A percentile compares a stretch with the other conserved stretches of the same genome.
These are phyloP conservation scores for Dysidea cf. avara DNA, from an alignment of 37 sponge, comb jelly and placozoan genomes.

Conservation along the genomic window DNA sequence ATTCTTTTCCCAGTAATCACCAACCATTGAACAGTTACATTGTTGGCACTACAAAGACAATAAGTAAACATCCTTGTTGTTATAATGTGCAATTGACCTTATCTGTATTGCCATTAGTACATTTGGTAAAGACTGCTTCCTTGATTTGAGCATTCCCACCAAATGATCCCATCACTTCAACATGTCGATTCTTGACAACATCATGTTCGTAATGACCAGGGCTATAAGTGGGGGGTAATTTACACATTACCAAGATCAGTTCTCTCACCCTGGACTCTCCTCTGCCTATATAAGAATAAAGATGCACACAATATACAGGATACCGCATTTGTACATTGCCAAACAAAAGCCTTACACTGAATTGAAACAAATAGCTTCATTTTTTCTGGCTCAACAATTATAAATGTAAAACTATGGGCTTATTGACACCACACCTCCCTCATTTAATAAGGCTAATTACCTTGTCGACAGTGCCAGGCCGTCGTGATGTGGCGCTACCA, in stretches of 20 bases:
- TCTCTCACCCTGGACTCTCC: too few species aligned
- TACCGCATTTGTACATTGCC: too few species aligned
- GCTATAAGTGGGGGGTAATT: too few species aligned
- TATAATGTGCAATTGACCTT: conserved; percentile 15
- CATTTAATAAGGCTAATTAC: too few species aligned
- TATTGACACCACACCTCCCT: too few species aligned
- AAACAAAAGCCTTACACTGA: conserved; percentile 24
- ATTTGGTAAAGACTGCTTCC: conserved; percentile 46
- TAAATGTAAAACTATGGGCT: too few species aligned
- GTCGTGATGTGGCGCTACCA: conserved; percentile 17
- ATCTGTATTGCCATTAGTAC: conserved; percentile 66
- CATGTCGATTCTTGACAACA: conserved; percentile 18
- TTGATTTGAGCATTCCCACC: conserved; percentile 33
- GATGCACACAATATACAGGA: neutral
- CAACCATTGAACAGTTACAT: neutral
- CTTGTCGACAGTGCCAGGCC: too few species aligned
- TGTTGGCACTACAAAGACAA: neutral
- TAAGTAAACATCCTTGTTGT: neutral
- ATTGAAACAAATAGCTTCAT: too few species aligned
- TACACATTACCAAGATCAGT: too few species aligned
- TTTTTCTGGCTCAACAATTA: too few species aligned
- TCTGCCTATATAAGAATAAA: too few species aligned
- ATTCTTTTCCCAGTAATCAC: conserved; percentile 19
- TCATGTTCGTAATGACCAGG: conserved; percentile 55
- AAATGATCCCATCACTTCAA: conserved; percentile 45